These are phyloP conservation scores for Melospiza melodia DNA, from an alignment of 2,113 vertebrate genomes.

Conservation along the genomic window DNA sequence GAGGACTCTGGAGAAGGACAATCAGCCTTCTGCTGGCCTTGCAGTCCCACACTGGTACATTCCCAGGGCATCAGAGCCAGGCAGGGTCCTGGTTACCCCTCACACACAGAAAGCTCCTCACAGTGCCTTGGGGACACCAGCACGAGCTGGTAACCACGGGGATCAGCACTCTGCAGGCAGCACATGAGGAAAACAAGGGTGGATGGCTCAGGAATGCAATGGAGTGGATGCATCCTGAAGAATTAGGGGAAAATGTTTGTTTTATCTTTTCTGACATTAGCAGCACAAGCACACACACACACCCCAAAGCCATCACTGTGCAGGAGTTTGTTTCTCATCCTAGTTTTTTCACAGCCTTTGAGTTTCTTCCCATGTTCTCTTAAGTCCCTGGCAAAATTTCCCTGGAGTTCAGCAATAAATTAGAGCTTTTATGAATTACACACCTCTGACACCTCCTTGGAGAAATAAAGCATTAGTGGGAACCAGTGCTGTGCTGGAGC, in stretches of 20 bases:
- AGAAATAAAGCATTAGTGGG: background rate
- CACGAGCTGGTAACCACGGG: fast-evolving
- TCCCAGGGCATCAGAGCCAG: background rate
- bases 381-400: background rate
- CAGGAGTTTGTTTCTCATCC: background rate
- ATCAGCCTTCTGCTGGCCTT: background rate
- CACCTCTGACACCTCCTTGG: background rate
- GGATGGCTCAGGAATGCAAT: background rate
- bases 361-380: background rate
- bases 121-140: background rate
- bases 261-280: background rate
- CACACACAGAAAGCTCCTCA: background rate
- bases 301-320: background rate
- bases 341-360: background rate
- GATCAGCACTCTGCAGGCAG: background rate
- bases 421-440: background rate
- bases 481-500: background rate
- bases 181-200: background rate
- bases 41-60: background rate
- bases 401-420: constrained; percentile 9
- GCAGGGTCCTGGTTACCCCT: background rate
- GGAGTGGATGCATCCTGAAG: background rate
- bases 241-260: background rate
- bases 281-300: background rate
- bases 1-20: background rate